Evolutionary conservation across 2,113 vertebrate genomes (phyloP), one percentile per base, ranked within the genome.

Genomic region (Amazona vittata): DNA sequence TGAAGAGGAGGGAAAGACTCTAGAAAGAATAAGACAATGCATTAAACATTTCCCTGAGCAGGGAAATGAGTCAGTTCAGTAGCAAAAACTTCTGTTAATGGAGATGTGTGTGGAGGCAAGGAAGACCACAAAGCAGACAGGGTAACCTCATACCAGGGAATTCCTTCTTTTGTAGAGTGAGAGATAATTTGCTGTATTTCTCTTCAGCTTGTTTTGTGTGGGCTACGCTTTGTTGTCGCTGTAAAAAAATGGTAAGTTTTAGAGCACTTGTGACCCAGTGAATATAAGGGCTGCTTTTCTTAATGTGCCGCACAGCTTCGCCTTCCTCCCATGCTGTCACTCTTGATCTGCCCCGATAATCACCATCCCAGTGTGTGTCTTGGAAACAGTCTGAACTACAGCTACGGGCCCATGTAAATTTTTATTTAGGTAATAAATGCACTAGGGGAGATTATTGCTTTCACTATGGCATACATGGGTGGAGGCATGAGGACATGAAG

Each of bases 391-490:
- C 15, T 59, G 47, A 43, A 24, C 31, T 55, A 10, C 43, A 12
- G 6, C 63, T 75, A n/a, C 3, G 18, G 68, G 19, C 22, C 14
- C 9, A 6, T 10, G 9, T 21, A 11, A 29, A 24, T 41, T 87
- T 70, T 82, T 33, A 12, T 52, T 57, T 62, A 12, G 6, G 33
- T 53, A 62, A 33, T 9, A 11, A 31, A 12, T 17, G 43, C 9
- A 21, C 25, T 44, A 17, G 43, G 74, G 39, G 37, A 22, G 28
- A 43, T 25, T 5, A 22, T 15, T 50, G 22, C 21, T 44, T 75
- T 31, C 11, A 5, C 25, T 39, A 22, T 7, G 5, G n/a, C 22
- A 2, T 68, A 8, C n/a, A 0, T 9, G 18, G 50, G 11, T 15
- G 39, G 31, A 49, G 65, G 41, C 33, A 29, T 15, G 26, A 63